These are phyloP conservation scores for Varanus salvator DNA, from an alignment of 2,113 vertebrate genomes.

Conservation along the genomic window DNA sequence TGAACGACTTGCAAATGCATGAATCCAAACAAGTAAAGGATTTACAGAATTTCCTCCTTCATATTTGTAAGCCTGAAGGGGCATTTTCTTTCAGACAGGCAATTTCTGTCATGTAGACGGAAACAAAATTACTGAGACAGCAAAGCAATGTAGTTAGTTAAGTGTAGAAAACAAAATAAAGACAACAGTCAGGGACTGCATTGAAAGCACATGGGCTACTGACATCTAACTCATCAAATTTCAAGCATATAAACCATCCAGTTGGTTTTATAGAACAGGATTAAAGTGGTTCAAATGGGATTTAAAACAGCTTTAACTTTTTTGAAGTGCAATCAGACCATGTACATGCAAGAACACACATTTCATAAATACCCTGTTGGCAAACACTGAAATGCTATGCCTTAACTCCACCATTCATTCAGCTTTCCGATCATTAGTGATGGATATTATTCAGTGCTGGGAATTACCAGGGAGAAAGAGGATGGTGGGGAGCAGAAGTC, in stretches of 20 bases:
- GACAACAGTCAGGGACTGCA: background rate
- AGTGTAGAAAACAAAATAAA: background rate
- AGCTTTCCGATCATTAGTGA: background rate
- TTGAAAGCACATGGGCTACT: background rate
- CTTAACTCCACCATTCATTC: background rate
- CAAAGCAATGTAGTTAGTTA: background rate
- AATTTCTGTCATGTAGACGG: background rate
- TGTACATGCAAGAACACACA: background rate
- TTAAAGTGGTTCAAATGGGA: background rate
- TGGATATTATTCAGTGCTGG: rapidly evolving
- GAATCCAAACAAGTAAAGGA: background rate
- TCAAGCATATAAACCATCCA: background rate
- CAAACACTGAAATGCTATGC: background rate
- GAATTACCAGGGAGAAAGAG: background rate
- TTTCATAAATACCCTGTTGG: background rate
- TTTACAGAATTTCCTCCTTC: conserved; percentile 44
- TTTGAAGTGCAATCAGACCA: conserved; percentile 10
- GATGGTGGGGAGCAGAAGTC: background rate
- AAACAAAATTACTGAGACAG: background rate
- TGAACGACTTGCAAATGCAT: background rate
- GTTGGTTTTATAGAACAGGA: background rate
- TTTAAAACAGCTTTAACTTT: background rate
- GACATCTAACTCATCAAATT: conserved; percentile 16
- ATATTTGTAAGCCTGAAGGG: conserved; percentile 31
- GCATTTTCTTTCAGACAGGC: conserved; percentile 39